Evolutionary conservation across 1,140 invertebrate genomes (phyloP), one percentile per base, ranked within the genome.

Genomic region (Drosophila sucinea): DNA sequence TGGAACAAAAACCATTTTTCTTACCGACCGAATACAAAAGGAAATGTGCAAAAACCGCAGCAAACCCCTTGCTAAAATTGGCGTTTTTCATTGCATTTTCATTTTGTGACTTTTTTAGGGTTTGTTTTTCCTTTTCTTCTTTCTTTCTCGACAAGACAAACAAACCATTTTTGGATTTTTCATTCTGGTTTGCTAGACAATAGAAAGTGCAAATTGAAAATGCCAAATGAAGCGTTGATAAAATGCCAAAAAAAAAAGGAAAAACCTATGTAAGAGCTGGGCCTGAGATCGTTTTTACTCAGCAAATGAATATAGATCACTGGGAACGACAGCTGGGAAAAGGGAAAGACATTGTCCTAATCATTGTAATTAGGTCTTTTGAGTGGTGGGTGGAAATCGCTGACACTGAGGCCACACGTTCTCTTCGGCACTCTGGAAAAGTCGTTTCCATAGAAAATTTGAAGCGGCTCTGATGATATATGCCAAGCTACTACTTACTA

Each of bases 41-140:
- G 40, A 44, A 56, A 51, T 30, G 55, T 27, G 65, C 38, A 57
- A 77, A 66, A 67, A 79, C 72, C 63, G 40, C 70, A 68, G 68
- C 47, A 70, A 85, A 87, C 67, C 83, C 81, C 83, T 87, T 86
- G 80, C 79, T 56, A 86, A 86, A 79, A 56, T 47, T 62, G 60
- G 11, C 23, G 44, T 27, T 51, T 51, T 51, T 51, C 44, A 51
- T 51, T 51, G 44, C 25, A 51, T 51, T 51, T 51, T 51, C 44
- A 51, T 51, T 51, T 51, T 47, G 4, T 8, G 38, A 2, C 56
- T 41, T 69, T 69, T 81, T 55, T 65, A 76, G 82, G 82, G 83
- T 85, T 87, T 85, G 79, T 86, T 86, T 86, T 86, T 83, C 66
- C 79, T 79, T 83, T 86, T 83, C 87, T 38, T 84, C 86, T 84